These are phyloP conservation scores for Ametastegia equiseti DNA, from an alignment of 2,888 invertebrate species.

Conservation along the genomic window DNA sequence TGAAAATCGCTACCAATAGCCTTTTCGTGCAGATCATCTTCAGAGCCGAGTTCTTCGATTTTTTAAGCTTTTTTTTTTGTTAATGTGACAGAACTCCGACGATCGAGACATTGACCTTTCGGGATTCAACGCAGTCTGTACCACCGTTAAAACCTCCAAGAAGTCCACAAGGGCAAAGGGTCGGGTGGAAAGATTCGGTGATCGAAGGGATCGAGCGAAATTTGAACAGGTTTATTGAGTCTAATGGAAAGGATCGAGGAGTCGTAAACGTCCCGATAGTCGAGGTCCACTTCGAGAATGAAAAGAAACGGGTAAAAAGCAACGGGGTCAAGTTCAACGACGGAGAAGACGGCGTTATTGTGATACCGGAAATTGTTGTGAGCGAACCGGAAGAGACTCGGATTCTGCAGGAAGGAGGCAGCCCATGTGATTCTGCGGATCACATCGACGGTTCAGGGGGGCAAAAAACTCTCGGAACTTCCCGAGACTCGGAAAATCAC, in stretches of 20 bases:
- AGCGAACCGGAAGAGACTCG: neutral
- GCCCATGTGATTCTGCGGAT: neutral
- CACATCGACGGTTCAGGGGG: neutral
- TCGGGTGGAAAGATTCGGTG: slow-evolving; percentile 47
- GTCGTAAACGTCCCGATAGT: neutral
- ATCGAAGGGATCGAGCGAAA: slow-evolving; percentile 49
- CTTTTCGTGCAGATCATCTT: too few species aligned
- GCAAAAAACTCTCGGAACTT: neutral
- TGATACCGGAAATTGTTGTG: slow-evolving; percentile 11
- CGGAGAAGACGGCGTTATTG: neutral
- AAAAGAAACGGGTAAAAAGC: slow-evolving; percentile 39
- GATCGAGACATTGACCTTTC: neutral
- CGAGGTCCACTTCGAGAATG: slow-evolving; percentile 60
- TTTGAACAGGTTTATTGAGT: neutral
- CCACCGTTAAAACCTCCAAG: slow-evolving; percentile 56
- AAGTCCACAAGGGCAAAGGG: slow-evolving; percentile 53
- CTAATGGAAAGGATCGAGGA: neutral
- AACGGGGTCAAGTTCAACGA: slow-evolving; percentile 43
- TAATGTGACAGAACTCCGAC: slow-evolving; percentile 16
- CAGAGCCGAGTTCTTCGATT: neutral
- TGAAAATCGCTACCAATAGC: too few species aligned
- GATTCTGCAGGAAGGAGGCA: neutral
- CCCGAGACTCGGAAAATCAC: neutral
- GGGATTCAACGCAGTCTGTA: slow-evolving; percentile 53
- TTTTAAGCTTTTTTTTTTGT: neutral